Percentiles rank a stretch among this genome's conserved stretches.
Evolutionary conservation across 2,888 invertebrate species (phyloP).

Genomic region (Leucophenga maculata): DNA sequence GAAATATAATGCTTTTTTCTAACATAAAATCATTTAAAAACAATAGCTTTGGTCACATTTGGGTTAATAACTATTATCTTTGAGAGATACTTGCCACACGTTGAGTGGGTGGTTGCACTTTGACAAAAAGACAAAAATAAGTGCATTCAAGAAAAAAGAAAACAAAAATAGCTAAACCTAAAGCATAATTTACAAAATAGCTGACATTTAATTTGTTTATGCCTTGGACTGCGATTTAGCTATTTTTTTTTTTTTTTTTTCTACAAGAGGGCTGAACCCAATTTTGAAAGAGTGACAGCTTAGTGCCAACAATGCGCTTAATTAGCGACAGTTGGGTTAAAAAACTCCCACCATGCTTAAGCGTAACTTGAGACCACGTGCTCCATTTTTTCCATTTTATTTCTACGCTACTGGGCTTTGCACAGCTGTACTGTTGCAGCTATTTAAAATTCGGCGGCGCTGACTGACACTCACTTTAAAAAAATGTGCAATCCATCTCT

Average conservation of each 20-base stretch:
- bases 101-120: constrained; percentile 6
- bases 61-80: neutral
- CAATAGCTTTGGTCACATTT: constrained; percentile 27
- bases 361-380: constrained; percentile 12
- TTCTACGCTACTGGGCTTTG: constrained; percentile 1
- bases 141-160: neutral
- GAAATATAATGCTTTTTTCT: neutral
- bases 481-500: neutral
- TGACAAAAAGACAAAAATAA: neutral
- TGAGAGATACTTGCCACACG: neutral
- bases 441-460: neutral
- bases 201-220: constrained; percentile 23
- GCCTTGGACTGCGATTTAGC: neutral
- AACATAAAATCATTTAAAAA: constrained; percentile 24
- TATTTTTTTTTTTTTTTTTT: no score
- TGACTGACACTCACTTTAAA: neutral
- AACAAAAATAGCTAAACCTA: neutral
- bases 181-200: constrained; percentile 12
- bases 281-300: no score
- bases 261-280: no score
- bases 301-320: constrained; percentile 17
- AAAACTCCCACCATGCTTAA: neutral
- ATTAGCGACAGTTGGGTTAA: constrained; percentile 2
- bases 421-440: constrained; percentile 4
- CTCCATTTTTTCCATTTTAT: neutral